phyloP scores from a whole-genome alignment of 2,113 vertebrate genomes.

The Dolichotis patagonum region DNA sequence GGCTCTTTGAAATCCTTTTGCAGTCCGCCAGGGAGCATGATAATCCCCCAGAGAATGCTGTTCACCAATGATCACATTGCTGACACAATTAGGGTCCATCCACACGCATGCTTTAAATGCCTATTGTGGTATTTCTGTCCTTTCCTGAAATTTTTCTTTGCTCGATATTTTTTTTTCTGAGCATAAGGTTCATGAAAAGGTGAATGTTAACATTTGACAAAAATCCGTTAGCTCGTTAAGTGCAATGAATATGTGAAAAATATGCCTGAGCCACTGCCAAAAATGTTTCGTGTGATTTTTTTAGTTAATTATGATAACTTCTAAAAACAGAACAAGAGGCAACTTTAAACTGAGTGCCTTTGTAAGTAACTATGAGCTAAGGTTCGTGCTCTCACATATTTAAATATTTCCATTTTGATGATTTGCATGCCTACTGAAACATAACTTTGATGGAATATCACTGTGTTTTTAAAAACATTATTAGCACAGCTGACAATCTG shows the following conservation, averaged over 20 bases:
- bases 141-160: conserved; percentile 69
- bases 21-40: conserved; percentile 1
- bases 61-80: conserved; percentile 23
- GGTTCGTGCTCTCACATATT: background rate
- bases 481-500: conserved; percentile 25
- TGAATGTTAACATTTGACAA: conserved; percentile 75
- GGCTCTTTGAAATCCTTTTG: conserved; percentile 35
- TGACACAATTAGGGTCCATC: conserved; percentile 32
- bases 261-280: conserved; percentile 57
- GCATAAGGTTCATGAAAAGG: conserved; percentile 75
- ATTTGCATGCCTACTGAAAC: conserved; percentile 65
- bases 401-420: conserved; percentile 15
- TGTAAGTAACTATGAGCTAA: conserved; percentile 40
- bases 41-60: background rate
- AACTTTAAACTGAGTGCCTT: conserved; percentile 62
- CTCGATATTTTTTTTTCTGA: conserved; percentile 60
- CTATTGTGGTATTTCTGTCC: conserved; percentile 61
- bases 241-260: conserved; percentile 71
- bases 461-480: background rate
- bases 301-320: conserved; percentile 72
- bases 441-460: conserved; percentile 35
- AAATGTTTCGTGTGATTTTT: conserved; percentile 66
- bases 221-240: conserved; percentile 68
- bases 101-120: conserved; percentile 27
- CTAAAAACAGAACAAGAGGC: background rate